phyloP scores from a whole-genome alignment of 2,888 invertebrate genomes.

The Lagria hirta region DNA sequence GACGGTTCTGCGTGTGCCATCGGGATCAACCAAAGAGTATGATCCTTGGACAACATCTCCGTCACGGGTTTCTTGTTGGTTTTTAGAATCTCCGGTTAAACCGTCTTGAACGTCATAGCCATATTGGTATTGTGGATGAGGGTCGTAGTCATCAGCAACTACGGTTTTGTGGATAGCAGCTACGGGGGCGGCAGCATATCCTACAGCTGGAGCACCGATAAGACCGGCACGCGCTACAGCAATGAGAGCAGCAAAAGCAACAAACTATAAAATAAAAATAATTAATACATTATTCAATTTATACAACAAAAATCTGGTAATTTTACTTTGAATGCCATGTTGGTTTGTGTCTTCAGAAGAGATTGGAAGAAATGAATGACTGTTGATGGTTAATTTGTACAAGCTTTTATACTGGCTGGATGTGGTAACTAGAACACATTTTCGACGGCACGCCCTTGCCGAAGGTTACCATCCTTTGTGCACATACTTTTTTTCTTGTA shows the following conservation, averaged over 20 bases:
- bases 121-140: slow-evolving; percentile 58
- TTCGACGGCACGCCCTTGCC: slow-evolving; percentile 25
- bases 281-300: slow-evolving; percentile 6
- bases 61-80: slow-evolving; percentile 64
- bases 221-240: slow-evolving; percentile 25
- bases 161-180: slow-evolving; percentile 29
- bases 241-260: slow-evolving; percentile 25
- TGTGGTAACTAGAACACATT: slow-evolving; percentile 26
- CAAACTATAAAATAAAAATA: slow-evolving; percentile 30
- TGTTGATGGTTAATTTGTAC: slow-evolving; percentile 13
- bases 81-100: slow-evolving; percentile 61
- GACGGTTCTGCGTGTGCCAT: slow-evolving; percentile 65
- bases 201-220: slow-evolving; percentile 31
- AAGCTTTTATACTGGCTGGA: slow-evolving; percentile 20
- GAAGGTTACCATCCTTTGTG: slow-evolving; percentile 23
- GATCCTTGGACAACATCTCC: slow-evolving; percentile 66
- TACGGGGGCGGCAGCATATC: slow-evolving; percentile 36
- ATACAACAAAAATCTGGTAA: no score
- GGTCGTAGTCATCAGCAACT: slow-evolving; percentile 39
- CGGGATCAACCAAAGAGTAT: slow-evolving; percentile 61
- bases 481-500: slow-evolving; percentile 12
- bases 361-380: no score
- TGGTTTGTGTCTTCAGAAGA: slow-evolving; percentile 13
- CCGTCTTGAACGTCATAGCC: slow-evolving; percentile 55
- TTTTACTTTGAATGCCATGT: slow-evolving; percentile 26